Base-by-base conservation (phyloP, 2,888 invertebrate genomes). In the Abrostola triplasia region DNA sequence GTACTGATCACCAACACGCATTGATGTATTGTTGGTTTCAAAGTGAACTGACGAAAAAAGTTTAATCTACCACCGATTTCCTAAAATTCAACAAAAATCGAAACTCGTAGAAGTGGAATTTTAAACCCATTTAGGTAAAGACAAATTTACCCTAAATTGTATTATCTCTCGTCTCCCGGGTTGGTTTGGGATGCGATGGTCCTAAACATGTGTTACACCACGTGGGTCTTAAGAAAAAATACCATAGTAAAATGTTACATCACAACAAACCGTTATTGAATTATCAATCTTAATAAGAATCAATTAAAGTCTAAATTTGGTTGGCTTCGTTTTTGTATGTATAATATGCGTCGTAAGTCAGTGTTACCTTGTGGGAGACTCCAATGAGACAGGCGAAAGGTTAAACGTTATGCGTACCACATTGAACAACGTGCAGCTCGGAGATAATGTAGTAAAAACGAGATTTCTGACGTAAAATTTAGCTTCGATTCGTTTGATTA, bases 301-400 rank as follows among this genome's bases (percentile, higher is more conserved):
- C 0, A 0, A 0, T 2, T 65, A 67, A 58, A 65, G 63, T 55
- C 42, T 24, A 42, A 63, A 64, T 73, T 76, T n/a, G 6, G 13
- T 61, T 13, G 55, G 38, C 9, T 6, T 0, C 37, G 9, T 36
- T 48, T 5, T 9, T 24, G 47, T 13, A 67, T 69, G 71, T 51
- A 58, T 54, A 58, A 55, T 74, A 62, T 71, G 44, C 48, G 49
- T 12, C 59, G 48, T 36, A 7, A 42, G 10, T 36, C 36, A 37
- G 12, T 61, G 67, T 89, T 88, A 94, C 94, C 93, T 93, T 92
- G 94, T 93, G 94, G 94, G 94, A 93, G 94, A 92, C 88, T 86
- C 84, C 81, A 81, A 80, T 82, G 89, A 86, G 88, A 89, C 87
- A 89, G 84, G 88, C 89, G 82, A 92, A 91, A 93, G 92, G 92